Base-by-base conservation (phyloP, 1,140 invertebrate genomes). In the Drosophila miranda region DNA sequence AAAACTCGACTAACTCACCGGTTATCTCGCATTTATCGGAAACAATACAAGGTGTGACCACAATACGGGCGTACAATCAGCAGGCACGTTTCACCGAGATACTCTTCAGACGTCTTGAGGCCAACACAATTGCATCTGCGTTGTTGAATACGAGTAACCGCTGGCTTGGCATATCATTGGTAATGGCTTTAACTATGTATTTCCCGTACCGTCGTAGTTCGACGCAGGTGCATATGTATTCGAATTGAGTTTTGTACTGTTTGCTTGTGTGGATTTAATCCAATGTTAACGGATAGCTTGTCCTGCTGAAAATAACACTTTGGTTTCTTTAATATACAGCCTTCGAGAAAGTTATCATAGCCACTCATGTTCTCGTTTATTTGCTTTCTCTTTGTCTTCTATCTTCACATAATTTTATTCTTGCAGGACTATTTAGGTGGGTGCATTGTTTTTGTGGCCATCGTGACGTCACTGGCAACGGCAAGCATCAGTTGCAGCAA, bases 381-480 rank as follows among this genome's bases (percentile, higher is more conserved):
- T 38, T 9, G 21, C 21, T 46, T 41, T 58, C 7, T 43, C 14
- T 61, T 48, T 44, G 11, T 69, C 43, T 28, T 52, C 57, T 26
- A 28, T 44, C 30, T 60, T 30, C 28, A 54, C 54, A 60, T 75
- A 26, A 53, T 14, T 69, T 52, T 77, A 57, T 73, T 89, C 49
- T 72, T 82, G n/a, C 76, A 97, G 96, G 96, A 97, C 91, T 95
- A 96, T 87, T 92, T 97, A 53, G 96, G 96, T 13, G 95, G 94
- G 3, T 91, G 94, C 23, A 95, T 96, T 66, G 95, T 97, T 46
- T 94, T 96, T 89, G 92, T 94, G 54, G 94, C 95, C 14, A 93
- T 95, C 46, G 89, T 94, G 50, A 93, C 94, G 19, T 94, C 95
- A 14, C 81, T 95, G 70, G 88, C 93, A 50, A 93, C 93, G 48